Evolutionary conservation across 2,113 vertebrate genomes (phyloP).

Genomic region (Lathamus discolor): DNA sequence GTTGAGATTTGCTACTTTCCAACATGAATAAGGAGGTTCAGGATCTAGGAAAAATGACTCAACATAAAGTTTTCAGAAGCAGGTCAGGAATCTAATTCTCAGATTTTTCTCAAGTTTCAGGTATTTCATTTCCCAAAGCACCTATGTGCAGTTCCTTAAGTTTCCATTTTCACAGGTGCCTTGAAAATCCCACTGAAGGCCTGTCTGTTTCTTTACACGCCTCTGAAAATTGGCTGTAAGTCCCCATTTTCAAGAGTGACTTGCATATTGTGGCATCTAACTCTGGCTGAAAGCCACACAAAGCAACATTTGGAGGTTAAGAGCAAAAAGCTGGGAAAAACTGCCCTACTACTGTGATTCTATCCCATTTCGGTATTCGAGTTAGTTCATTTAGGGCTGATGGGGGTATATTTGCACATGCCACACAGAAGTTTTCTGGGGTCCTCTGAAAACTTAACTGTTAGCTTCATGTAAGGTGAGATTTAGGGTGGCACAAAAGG

Average conservation of each 20-base stretch:
- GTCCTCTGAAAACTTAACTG: constrained; percentile 17
- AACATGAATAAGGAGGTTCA: background rate
- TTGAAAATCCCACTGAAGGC: background rate
- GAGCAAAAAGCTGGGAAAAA: constrained; percentile 1
- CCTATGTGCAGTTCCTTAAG: background rate
- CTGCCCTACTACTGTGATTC: background rate
- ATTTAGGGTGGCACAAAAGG: constrained; percentile 25
- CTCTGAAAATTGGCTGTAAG: background rate
- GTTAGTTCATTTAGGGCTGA: background rate
- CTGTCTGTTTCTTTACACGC: background rate
- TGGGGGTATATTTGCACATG: background rate
- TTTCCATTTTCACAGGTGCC: background rate
- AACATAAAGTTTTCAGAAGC: background rate
- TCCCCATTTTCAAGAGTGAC: background rate
- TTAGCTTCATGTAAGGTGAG: background rate
- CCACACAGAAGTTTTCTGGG: background rate
- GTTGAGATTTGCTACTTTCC: background rate
- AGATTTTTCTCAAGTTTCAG: background rate
- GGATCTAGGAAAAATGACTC: background rate
- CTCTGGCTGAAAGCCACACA: background rate
- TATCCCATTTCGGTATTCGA: background rate
- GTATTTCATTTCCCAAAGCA: background rate
- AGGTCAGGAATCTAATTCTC: background rate
- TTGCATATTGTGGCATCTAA: background rate
- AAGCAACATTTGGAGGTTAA: background rate